These are phyloP conservation scores for Gobius niger DNA, from an alignment of 2,113 vertebrate species.

Conservation along the genomic window DNA sequence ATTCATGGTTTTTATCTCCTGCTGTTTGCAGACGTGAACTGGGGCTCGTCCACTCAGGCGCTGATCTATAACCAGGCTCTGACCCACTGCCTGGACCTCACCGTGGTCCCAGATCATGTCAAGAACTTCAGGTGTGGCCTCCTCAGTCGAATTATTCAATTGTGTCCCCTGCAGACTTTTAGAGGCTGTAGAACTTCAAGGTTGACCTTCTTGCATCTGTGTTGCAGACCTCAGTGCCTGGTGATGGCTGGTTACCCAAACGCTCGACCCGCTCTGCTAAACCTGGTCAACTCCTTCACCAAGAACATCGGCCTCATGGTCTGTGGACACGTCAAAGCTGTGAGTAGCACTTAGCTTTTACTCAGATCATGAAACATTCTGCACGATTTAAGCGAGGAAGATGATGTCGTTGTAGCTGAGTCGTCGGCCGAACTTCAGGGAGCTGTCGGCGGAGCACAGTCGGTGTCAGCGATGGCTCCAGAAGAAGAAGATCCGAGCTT, in stretches of 20 bases:
- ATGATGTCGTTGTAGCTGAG: conserved; percentile 73
- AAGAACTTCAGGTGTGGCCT: conserved; percentile 99
- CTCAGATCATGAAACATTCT: background rate
- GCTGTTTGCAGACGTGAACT: conserved; percentile 88
- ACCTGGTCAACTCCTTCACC: conserved; percentile 92
- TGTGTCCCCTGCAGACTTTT: no score
- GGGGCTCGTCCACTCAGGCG: conserved; percentile 97
- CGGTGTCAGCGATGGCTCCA: conserved; percentile 92
- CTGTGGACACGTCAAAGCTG: conserved; percentile 88
- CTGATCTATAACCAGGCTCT: conserved; percentile 93
- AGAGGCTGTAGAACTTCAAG: no score
- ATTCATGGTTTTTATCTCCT: background rate
- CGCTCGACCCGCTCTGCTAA: conserved; percentile 89
- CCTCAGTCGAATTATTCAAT: no score
- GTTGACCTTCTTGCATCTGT: background rate
- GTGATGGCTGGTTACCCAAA: conserved; percentile 90
- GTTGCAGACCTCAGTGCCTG: conserved; percentile 90
- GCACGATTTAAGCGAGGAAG: no score
- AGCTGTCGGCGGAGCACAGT: conserved; percentile 83
- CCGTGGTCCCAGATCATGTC: conserved; percentile 93
- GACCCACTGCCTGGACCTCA: conserved; percentile 89
- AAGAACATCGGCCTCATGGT: conserved; percentile 96
- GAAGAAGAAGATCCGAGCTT: conserved; percentile 90
- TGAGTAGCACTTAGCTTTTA: conserved; percentile 58
- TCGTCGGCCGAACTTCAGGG: conserved; percentile 89